Base-by-base conservation (phyloP, 2,113 vertebrate genomes). In the Todiramphus saurophagus region DNA sequence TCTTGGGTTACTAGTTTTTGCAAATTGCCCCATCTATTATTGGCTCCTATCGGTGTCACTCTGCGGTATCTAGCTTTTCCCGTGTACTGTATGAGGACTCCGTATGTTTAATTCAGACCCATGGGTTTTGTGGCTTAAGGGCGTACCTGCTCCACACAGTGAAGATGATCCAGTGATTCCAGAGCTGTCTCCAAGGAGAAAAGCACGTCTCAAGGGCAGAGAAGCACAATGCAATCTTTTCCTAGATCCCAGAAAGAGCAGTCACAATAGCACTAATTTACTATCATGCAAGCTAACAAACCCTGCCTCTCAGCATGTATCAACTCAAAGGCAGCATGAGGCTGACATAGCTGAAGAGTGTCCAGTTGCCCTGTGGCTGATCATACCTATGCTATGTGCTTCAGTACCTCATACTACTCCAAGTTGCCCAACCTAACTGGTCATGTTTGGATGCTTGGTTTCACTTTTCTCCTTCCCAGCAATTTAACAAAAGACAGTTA, bases 381-480 rank as follows among this genome's bases (percentile, higher is more conserved):
- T 76, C 43, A 43, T 39, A 68, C 17, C 60, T 55, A 18, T 0
- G 0, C 20, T n/a, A 25, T 2, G 8, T 14, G 53, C 51, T 30
- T 39, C 59, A 94, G 30, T 44, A 46, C 12, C 60, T 25, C 70
- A 83, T 25, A 9, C 10, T 28, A 2, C 18, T 48, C 27, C 55
- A 79, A 35, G n/a, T 0, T 64, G 56, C 33, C 35, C 58, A 83
- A 33, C 2, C 0, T 35, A 72, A 28, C 10, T n/a, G 69, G 14
- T 59, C 27, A 3, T 5, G 9, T 68, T 30, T 35, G 28, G 21
- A 50, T 5, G 14, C 37, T 75, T 56, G 28, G 10, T 35, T 76
- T 79, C 23, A 30, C 23, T 16, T n/a, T 75, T 90, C 27, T 68
- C 5, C 58, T 75, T 73, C 27, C 24, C 20, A 53, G n/a, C 7